Evolutionary conservation across 2,888 invertebrate species (phyloP).

Genomic region (Stenodera caucasica): DNA sequence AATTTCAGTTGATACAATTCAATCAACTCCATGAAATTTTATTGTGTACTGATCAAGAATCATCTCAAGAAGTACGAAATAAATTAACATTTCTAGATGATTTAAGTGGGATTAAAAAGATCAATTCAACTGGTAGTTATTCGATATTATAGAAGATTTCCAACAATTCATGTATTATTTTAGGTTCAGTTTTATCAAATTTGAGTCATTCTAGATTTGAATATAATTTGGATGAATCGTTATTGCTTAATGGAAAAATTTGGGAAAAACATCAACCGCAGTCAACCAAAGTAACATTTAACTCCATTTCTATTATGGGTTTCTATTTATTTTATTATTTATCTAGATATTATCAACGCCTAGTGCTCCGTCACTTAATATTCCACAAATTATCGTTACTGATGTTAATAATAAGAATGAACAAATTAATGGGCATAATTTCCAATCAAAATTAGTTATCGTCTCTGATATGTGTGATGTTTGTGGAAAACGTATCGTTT

Average conservation of each 20-base stretch:
- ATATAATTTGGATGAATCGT: conserved; percentile 70
- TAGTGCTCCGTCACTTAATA: conserved; percentile 36
- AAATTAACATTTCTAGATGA: conserved; percentile 74
- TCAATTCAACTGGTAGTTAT: conserved; percentile 75
- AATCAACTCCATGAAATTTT: conserved; percentile 73
- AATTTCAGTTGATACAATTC: conserved; percentile 61
- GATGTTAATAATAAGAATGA: conserved; percentile 12
- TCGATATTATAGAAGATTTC: not conserved
- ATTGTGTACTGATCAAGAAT: conserved; percentile 61
- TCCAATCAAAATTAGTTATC: conserved; percentile 76
- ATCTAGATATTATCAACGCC: conserved; percentile 28
- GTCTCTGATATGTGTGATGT: conserved; percentile 78
- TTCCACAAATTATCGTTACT: not conserved
- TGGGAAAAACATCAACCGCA: conserved; percentile 51
- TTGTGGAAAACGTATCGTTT: conserved; percentile 80
- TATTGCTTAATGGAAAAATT: conserved; percentile 68
- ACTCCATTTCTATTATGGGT: not conserved
- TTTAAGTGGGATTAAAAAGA: conserved; percentile 66
- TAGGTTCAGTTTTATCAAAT: conserved; percentile 74
- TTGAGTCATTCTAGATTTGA: conserved; percentile 83
- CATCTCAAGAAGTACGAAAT: conserved; percentile 80
- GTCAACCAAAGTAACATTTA: not conserved
- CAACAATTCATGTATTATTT: conserved; percentile 20
- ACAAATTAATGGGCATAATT: conserved; percentile 61
- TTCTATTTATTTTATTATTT: conserved; percentile 4